Conservation (phyloP, 2,113 vertebrate species). For the Fregata magnificens region DNA sequence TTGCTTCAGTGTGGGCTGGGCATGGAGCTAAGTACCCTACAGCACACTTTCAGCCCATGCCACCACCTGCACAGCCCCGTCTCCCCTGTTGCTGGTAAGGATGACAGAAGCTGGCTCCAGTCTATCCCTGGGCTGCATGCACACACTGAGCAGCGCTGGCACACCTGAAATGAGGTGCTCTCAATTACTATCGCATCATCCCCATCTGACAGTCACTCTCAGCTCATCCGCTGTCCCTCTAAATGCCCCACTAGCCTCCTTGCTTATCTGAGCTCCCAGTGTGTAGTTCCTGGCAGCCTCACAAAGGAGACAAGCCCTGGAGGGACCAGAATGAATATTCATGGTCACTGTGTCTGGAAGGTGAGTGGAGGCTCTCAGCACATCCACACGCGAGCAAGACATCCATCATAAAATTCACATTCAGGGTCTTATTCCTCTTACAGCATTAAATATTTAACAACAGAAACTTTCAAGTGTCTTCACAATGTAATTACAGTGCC, state of each 20-base stretch:
- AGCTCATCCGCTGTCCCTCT: not conserved
- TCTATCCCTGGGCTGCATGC: not conserved
- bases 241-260: not conserved
- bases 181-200: not conserved
- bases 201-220: not conserved
- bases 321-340: not conserved
- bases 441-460: conserved; percentile 42
- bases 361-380: not conserved
- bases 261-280: not conserved
- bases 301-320: not conserved
- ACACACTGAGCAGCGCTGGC: not conserved
- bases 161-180: not conserved
- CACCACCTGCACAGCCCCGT: not conserved
- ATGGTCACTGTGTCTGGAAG: not conserved
- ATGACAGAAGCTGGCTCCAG: not conserved
- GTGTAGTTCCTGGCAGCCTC: not conserved
- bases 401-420: conserved; percentile 13
- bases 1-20: not conserved
- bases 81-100: not conserved
- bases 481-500: not conserved
- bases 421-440: not conserved
- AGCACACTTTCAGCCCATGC: not conserved
- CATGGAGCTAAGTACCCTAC: not conserved
- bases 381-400: not conserved
- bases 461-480: not conserved